Evolutionary conservation across 1,140 invertebrate genomes (phyloP), one percentile per base, ranked within the genome.

Genomic region (Schlechtendalia chinensis): DNA sequence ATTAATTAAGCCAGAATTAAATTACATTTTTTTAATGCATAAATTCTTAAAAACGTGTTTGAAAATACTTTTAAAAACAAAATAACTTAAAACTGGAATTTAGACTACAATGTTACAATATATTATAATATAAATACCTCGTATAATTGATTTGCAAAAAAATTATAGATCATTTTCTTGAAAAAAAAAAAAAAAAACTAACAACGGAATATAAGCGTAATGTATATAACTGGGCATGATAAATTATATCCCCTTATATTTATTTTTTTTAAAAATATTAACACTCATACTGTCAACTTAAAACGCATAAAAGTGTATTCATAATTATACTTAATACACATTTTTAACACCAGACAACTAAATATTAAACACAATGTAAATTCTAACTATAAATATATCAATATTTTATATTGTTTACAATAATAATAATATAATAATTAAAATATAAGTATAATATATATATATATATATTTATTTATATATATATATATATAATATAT

Each of bases 81-180:
- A 79, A 63, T 47, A 47, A 63, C 58, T 63, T 79, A 61, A 77
- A 77, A 45, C 24, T 27, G 24, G 61, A 61, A 27, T 58, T 24
- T 61, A 58, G 1, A 47, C 58, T 61, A 63, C 32, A 61, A 45
- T 61, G 22, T 63, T 79, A 79, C 63, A 79, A 79, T 79, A 79
- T 79, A 79, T 61, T 77, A 77, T 39, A 61, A 79, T 79, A 79
- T 58, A 79, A 79, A 79, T 79, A 79, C 75, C 75, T 79, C 75
- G 75, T 79, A 79, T 79, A 77, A 63, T 79, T 79, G 32, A 59
- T 59, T 79, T 45, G 75, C 58, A 61, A 61, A 77, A 59, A 77
- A 47, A 4, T 58, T 22, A 27, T 79, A 79, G 75, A 79, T 79
- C 58, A 79, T 79, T 79, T 63, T 50, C 22, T 29, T n/a, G 8